Conservation (phyloP, 2,888 invertebrate species). For the Ophion obscuratus region DNA sequence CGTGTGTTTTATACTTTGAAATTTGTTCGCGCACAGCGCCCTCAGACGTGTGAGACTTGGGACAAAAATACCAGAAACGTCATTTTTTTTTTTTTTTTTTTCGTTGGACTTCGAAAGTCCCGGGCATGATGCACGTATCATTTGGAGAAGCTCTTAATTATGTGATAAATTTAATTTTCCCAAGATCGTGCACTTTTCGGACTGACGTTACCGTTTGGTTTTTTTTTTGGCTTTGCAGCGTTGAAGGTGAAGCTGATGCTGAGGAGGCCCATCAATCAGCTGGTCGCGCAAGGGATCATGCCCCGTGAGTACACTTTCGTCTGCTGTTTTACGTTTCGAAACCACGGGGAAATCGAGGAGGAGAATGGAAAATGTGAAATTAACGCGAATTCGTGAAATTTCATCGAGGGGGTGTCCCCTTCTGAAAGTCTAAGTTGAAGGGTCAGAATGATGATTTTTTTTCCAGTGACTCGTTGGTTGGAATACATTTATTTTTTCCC, state of each 20-base stretch:
- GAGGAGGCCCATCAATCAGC: slow-evolving; percentile 96
- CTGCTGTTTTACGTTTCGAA: background rate
- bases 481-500: no score
- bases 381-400: background rate
- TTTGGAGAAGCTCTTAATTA: slow-evolving; percentile 45
- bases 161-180: slow-evolving; percentile 39
- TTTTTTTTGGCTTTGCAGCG: slow-evolving; percentile 88
- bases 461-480: no score
- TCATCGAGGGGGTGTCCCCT: no score
- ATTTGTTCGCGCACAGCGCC: slow-evolving; percentile 26
- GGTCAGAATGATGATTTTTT: no score
- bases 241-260: slow-evolving; percentile 98
- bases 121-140: slow-evolving; percentile 11
- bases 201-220: slow-evolving; percentile 62
- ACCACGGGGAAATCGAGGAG: background rate
- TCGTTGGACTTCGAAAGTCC: background rate
- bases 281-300: slow-evolving; percentile 99
- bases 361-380: background rate
- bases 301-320: slow-evolving; percentile 92
- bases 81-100: slow-evolving; percentile 17
- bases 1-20: slow-evolving; percentile 54
- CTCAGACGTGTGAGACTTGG: slow-evolving; percentile 19
- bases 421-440: no score
- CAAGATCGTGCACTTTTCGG: slow-evolving; percentile 27
- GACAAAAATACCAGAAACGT: slow-evolving; percentile 46